phyloP scores from a whole-genome alignment of 2,888 invertebrate species.

The Cyaniris semiargus region DNA sequence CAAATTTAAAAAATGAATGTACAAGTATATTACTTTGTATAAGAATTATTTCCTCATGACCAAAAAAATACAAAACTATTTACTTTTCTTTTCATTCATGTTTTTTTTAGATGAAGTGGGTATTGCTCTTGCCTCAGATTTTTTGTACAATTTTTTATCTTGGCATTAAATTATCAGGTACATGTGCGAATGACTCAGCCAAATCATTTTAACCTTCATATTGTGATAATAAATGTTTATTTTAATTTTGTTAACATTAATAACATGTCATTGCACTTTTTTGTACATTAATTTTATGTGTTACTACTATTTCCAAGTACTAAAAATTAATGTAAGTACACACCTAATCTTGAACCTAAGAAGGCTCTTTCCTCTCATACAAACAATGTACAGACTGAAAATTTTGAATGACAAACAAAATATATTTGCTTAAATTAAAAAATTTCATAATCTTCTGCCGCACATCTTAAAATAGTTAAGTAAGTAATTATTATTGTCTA shows the following conservation, averaged over 20 bases:
- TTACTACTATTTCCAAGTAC: neutral
- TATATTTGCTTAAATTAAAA: neutral
- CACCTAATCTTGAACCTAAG: no score
- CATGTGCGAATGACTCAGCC: neutral
- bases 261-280: slow-evolving; percentile 10
- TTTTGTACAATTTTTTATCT: neutral
- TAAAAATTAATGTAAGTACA: no score
- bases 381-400: neutral
- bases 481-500: neutral
- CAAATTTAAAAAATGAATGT: neutral
- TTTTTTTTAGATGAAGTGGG: no score
- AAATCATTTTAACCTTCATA: neutral
- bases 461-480: neutral
- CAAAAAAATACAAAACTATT: no score
- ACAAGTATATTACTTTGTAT: neutral
- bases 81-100: no score
- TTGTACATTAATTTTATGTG: neutral
- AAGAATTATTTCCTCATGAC: neutral
- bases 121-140: no score
- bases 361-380: no score
- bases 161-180: neutral
- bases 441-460: neutral
- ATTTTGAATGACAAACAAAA: neutral
- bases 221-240: neutral
- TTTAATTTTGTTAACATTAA: neutral